Conservation (phyloP, 92 coral and sea anemone genomes). For the Scolanthus callimorphus region DNA sequence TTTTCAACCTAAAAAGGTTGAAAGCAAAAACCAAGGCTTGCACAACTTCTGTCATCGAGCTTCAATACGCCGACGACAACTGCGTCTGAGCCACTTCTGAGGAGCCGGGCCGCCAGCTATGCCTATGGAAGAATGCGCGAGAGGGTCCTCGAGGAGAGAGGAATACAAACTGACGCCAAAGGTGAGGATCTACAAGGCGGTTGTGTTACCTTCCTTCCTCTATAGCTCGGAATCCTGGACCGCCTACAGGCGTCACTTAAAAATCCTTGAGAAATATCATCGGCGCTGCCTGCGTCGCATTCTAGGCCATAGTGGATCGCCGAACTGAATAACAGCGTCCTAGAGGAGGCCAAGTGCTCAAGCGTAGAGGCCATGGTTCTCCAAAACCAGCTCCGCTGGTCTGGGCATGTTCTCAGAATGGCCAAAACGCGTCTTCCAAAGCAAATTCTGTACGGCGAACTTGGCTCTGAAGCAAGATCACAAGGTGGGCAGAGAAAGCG, state of each 20-base stretch:
- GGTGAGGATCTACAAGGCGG: conserved; percentile 20
- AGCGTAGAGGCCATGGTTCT: conserved; percentile 1
- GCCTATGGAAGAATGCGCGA: conserved; percentile 32
- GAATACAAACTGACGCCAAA: conserved; percentile 7
- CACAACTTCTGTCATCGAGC: too few species aligned
- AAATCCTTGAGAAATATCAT: conserved; percentile 1
- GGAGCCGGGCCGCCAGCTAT: conserved; percentile 16
- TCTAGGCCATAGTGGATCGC: conserved; percentile 1
- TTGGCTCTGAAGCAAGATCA: too few species aligned
- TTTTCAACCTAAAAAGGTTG: too few species aligned
- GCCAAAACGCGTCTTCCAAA: too few species aligned
- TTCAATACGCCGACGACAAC: too few species aligned
- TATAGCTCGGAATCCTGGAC: conserved; percentile 33
- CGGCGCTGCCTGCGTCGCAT: neutral
- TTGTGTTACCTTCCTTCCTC: conserved; percentile 27
- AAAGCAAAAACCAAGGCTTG: too few species aligned
- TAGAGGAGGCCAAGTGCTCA: conserved; percentile 2
- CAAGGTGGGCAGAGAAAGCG: too few species aligned
- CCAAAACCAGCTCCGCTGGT: conserved; percentile 28
- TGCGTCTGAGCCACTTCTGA: too few species aligned
- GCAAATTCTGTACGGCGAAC: too few species aligned
- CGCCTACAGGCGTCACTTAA: conserved; percentile 9
- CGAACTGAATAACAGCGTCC: conserved; percentile 4
- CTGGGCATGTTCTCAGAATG: conserved; percentile 41
- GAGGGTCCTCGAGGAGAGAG: conserved; percentile 13